Percentiles rank a stretch among this genome's conserved stretches.
phyloP scores from a whole-genome alignment of 2,113 vertebrate genomes.

The Puffinus mauretanicus region DNA sequence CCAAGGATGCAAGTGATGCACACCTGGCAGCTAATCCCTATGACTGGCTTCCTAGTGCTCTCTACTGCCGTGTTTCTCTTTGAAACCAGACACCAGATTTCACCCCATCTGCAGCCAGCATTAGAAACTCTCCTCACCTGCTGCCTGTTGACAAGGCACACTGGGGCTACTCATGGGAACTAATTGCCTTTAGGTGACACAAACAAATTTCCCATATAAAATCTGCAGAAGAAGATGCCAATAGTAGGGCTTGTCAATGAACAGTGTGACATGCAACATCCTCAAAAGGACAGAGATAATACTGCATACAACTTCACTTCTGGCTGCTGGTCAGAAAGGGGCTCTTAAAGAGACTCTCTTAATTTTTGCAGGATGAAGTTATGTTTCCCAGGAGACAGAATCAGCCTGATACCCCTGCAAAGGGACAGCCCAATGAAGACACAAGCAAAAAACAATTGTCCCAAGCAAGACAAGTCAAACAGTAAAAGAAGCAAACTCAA shows the following conservation, averaged over 20 bases:
- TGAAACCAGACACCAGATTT: neutral
- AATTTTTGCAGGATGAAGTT: neutral
- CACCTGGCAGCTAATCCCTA: neutral
- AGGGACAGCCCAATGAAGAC: neutral
- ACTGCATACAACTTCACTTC: neutral
- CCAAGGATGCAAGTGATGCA: neutral
- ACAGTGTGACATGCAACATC: neutral
- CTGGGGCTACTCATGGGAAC: neutral
- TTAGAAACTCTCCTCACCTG: neutral
- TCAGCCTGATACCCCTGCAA: neutral
- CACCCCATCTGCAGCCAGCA: neutral
- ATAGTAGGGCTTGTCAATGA: neutral
- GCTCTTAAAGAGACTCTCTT: neutral
- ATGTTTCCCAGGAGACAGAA: neutral
- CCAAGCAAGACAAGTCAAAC: neutral
- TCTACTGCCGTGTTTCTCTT: neutral
- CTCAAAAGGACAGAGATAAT: neutral
- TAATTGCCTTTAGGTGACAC: neutral
- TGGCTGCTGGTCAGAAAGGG: neutral
- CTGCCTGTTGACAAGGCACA: neutral
- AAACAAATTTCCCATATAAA: neutral
- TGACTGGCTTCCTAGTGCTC: neutral
- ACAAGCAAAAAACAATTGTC: neutral
- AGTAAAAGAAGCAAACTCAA: neutral
- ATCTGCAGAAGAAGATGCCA: neutral